Evolutionary conservation across 2,113 vertebrate genomes (phyloP).

Genomic region (Spilogale gracilis): DNA sequence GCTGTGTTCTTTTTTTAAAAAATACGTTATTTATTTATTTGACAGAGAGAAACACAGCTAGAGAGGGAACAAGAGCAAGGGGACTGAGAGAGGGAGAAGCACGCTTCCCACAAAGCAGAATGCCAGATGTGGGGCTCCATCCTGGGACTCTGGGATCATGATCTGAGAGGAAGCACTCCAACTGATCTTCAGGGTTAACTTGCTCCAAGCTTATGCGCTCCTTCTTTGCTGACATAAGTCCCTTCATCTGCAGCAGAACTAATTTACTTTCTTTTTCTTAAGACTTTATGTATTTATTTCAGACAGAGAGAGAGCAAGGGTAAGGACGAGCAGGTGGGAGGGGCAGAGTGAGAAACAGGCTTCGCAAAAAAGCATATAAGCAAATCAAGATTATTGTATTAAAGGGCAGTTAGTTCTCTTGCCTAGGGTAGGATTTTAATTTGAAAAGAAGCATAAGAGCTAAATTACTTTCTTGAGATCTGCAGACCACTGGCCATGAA

Average conservation of each 20-base stretch:
- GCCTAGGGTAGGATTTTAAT: conserved; percentile 5
- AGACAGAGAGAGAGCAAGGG: no score
- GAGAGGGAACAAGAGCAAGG: no score
- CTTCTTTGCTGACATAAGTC: background rate
- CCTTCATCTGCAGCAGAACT: background rate
- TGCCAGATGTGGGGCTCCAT: no score
- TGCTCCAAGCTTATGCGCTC: background rate
- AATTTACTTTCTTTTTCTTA: background rate
- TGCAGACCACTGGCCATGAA: background rate
- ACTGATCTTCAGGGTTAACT: background rate
- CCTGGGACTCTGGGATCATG: no score
- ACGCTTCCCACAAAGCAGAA: no score
- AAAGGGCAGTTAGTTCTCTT: background rate
- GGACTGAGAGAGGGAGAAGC: no score
- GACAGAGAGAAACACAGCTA: no score
- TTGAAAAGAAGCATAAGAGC: conserved; percentile 11
- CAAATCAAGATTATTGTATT: background rate
- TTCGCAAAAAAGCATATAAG: background rate
- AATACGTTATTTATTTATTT: no score
- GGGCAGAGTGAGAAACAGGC: no score
- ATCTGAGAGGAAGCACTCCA: background rate
- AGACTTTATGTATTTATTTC: no score
- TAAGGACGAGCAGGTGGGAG: no score
- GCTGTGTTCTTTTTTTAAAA: no score
- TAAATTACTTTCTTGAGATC: background rate